Conservation (phyloP, 2,113 vertebrate genomes). For the Thinocorus orbignyianus region DNA sequence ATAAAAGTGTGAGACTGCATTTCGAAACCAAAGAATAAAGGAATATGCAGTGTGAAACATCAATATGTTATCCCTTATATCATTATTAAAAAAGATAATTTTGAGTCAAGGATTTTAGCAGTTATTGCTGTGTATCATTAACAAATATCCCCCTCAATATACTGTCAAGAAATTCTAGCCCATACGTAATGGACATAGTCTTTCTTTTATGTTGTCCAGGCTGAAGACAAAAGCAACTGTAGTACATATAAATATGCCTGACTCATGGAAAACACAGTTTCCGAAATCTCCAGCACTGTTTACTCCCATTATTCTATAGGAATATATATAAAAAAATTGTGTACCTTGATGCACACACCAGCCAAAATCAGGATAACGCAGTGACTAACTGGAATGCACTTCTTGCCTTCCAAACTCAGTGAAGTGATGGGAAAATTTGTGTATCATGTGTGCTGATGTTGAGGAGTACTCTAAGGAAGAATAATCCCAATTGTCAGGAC, state of each 20-base stretch:
- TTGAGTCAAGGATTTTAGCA: neutral
- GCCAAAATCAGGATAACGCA: neutral
- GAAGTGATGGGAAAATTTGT: neutral
- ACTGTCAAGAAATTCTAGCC: neutral
- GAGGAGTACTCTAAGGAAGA: neutral
- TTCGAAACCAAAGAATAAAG: neutral
- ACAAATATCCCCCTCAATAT: neutral
- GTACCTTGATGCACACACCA: rapidly evolving
- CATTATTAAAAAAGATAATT: neutral
- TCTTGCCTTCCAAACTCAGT: neutral
- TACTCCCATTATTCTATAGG: neutral
- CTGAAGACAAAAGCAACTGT: neutral
- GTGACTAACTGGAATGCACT: neutral
- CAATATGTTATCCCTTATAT: neutral
- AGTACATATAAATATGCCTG: neutral
- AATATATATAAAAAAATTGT: neutral
- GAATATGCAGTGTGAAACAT: neutral
- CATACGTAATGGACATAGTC: neutral
- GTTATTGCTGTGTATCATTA: neutral
- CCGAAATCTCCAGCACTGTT: neutral
- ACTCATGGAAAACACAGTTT: neutral
- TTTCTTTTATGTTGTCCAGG: neutral
- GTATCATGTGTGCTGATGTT: neutral
- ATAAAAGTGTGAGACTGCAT: neutral
- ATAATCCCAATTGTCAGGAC: neutral